Conservation (phyloP, 2,113 vertebrate genomes). For the Paramisgurnus dabryanus region DNA sequence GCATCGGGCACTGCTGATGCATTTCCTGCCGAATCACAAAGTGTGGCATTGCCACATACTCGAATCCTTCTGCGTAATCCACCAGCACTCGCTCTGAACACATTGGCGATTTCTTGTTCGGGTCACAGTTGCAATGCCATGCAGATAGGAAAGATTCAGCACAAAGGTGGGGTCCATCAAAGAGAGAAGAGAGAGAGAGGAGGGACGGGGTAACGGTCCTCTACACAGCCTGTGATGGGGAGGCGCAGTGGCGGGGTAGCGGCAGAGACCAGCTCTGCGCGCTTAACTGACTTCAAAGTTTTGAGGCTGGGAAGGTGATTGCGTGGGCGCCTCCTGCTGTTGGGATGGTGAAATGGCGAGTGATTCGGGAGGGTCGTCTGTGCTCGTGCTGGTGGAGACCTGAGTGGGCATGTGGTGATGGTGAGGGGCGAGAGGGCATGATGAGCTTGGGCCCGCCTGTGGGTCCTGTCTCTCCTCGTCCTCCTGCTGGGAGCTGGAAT, state of each 20-base stretch:
- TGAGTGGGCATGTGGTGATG: conserved; percentile 75
- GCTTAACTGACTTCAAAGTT: conserved; percentile 82
- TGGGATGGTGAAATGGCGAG: conserved; percentile 66
- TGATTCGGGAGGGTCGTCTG: conserved; percentile 74
- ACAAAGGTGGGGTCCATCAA: conserved; percentile 40
- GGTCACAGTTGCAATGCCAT: conserved; percentile 83
- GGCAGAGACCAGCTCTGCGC: conserved; percentile 79
- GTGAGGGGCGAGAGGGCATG: conserved; percentile 70
- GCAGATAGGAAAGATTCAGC: conserved; percentile 73
- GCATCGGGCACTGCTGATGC: conserved; percentile 30
- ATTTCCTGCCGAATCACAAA: conserved; percentile 63
- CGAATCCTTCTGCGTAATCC: conserved; percentile 72
- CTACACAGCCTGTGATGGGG: conserved; percentile 40
- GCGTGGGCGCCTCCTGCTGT: conserved; percentile 73
- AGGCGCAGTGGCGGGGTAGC: conserved; percentile 2
- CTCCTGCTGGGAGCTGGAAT: conserved; percentile 77
- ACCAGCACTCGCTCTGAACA: conserved; percentile 70
- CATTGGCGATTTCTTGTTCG: conserved; percentile 66
- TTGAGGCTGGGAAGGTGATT: conserved; percentile 81
- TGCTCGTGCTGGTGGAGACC: conserved; percentile 91
- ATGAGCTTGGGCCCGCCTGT: conserved; percentile 68
- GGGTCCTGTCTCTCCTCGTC: conserved; percentile 75
- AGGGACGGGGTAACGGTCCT: conserved; percentile 40
- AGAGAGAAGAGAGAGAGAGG: not conserved
- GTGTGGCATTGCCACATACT: conserved; percentile 59